Base-by-base conservation (phyloP, 1,140 invertebrate genomes). In the Philopotamus ludificatus region DNA sequence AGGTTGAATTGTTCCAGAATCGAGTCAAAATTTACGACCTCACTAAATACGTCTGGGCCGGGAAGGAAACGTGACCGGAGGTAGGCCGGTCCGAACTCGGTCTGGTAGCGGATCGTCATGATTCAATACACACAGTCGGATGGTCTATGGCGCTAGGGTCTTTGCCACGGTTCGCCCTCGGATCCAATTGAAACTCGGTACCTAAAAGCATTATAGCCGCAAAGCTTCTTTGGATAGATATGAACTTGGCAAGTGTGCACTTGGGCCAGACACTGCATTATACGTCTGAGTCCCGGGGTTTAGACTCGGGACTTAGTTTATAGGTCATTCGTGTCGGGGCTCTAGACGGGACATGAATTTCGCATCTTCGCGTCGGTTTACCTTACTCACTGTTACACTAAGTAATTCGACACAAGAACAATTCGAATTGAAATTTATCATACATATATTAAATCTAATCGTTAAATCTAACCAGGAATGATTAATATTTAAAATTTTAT, bases 261-360 rank as follows among this genome's bases (percentile, higher is more conserved):
- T 34, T 34, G 4, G 8, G 18, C 10, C 44, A 47, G 44, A 47
- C 44, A 47, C 44, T 47, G 44, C 15, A 47, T 47, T 47, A 47
- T 47, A 47, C 15, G 44, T 47, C 44, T 47, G 18, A 47, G 10
- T 8, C 44, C 10, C 15, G 4, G 18, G 44, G 10, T 47, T 47
- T 47, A 47, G 44, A 47, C 44, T 47, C 18, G 18, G 44, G 18
- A 47, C 15, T 47, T 47, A 47, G 44, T 47, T 47, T 47, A 47
- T 47, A 20, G 44, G 44, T 47, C 44, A 47, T 47, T 47, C 18
- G 7, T 20, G 18, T 20, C 15, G 4, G 44, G 18, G 15, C 44
- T 7, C 44, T 16, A 47, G 44, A 47, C 44, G 44, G 18, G 44
- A 47, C 44, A 16, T 16, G 44, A 12, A 47, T 20, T 8, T 47